Evolutionary conservation across 2,113 vertebrate species (phyloP).

Genomic region (Myiagra hebetior): DNA sequence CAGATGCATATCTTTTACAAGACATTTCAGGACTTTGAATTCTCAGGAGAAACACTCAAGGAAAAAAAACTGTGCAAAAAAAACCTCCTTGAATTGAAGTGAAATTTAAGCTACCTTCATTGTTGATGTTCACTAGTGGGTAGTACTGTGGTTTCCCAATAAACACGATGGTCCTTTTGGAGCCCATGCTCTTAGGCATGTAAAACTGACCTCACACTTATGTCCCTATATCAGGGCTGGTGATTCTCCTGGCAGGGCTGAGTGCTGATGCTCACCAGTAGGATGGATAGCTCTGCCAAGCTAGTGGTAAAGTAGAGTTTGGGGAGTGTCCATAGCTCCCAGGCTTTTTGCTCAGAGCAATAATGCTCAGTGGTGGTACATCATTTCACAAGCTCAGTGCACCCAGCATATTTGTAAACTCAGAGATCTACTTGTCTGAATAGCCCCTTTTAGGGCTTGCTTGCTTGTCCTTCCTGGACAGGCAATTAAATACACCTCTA

Average conservation of each 20-base stretch:
- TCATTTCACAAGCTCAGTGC: not conserved
- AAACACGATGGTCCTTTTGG: not conserved
- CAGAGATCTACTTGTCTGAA: not conserved
- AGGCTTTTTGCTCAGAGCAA: not conserved
- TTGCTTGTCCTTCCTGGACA: not conserved
- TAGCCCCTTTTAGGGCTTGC: not conserved
- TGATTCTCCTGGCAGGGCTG: not conserved
- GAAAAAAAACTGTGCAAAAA: not conserved
- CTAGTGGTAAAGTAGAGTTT: not conserved
- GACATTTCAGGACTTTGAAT: not conserved
- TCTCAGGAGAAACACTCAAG: not conserved
- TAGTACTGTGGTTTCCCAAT: not conserved
- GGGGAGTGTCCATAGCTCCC: not conserved
- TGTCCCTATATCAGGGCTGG: not conserved
- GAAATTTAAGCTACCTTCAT: not conserved
- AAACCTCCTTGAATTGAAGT: fast-evolving
- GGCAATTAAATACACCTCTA: not conserved
- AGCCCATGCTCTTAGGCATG: fast-evolving
- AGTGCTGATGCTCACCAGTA: not conserved
- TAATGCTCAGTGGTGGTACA: not conserved
- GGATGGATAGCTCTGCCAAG: not conserved
- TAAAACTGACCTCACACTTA: not conserved
- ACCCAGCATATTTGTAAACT: not conserved
- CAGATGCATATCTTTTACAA: not conserved
- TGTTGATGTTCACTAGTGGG: not conserved